phyloP scores from a whole-genome alignment of 1,140 invertebrate genomes.

The Saccostrea cuccullata region DNA sequence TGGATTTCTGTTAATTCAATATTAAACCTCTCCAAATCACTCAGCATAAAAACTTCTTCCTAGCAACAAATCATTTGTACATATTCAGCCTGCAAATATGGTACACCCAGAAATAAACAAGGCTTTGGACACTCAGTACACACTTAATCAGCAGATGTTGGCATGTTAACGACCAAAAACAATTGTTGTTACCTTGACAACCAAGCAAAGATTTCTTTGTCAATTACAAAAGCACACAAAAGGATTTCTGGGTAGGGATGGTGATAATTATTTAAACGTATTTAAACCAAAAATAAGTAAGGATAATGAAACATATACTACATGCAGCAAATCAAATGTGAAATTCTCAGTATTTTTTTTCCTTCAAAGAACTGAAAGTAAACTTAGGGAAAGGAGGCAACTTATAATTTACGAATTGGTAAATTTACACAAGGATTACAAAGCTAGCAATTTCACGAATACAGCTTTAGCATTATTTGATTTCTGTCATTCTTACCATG shows the following conservation, averaged over 20 bases:
- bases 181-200: conserved; percentile 3
- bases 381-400: background rate
- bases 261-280: background rate
- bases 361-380: background rate
- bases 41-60: background rate
- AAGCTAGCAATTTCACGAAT: background rate
- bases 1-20: conserved; percentile 25
- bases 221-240: background rate
- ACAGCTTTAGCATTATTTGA: background rate
- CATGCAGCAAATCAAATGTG: background rate
- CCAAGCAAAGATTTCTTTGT: background rate
- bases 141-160: background rate
- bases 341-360: background rate
- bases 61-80: background rate
- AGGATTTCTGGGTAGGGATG: background rate
- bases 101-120: background rate
- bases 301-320: background rate
- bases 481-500: conserved; percentile 65
- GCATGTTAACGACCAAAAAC: background rate
- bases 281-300: background rate
- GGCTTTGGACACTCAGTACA: background rate
- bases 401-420: background rate
- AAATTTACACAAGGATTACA: conserved; percentile 23
- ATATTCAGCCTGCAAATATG: background rate
- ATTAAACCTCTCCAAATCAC: conserved; percentile 2